Conservation (phyloP, 1,140 invertebrate species). For the Eurosta solidaginis region DNA sequence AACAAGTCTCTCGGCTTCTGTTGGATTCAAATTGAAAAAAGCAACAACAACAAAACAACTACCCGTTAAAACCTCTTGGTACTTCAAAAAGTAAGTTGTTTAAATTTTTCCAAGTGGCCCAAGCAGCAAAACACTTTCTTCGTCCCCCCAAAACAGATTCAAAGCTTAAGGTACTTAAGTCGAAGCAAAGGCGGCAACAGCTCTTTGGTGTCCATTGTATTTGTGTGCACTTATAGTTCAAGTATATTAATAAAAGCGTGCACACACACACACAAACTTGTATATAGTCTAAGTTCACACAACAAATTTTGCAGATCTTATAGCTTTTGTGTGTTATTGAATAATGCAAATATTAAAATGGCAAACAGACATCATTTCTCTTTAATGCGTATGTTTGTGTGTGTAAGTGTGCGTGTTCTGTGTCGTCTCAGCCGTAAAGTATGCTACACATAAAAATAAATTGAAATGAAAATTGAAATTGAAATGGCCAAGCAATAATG, state of each 20-base stretch:
- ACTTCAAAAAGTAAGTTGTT: not conserved
- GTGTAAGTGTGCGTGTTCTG: not conserved
- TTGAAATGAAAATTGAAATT: conserved; percentile 2
- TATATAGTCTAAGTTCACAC: not conserved
- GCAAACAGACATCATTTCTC: not conserved
- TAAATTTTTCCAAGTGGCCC: conserved; percentile 5
- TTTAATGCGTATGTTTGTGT: too few relatives aligned
- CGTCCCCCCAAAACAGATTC: too few relatives aligned
- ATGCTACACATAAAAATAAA: not conserved
- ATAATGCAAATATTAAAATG: conserved; percentile 7
- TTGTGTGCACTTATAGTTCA: not conserved
- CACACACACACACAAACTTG: not conserved
- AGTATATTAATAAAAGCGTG: not conserved
- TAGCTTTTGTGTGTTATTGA: not conserved
- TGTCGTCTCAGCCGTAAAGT: not conserved
- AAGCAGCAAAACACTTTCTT: not conserved
- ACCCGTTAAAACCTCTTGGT: not conserved
- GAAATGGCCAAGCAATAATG: not conserved
- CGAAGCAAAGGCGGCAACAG: not conserved
- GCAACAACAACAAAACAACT: not conserved
- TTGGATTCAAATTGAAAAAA: not conserved
- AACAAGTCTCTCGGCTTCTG: not conserved
- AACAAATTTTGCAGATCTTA: not conserved
- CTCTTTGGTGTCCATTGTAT: not conserved
- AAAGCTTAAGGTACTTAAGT: not conserved